phyloP scores from a whole-genome alignment of 2,113 vertebrate genomes.

The Ellobius talpinus region DNA sequence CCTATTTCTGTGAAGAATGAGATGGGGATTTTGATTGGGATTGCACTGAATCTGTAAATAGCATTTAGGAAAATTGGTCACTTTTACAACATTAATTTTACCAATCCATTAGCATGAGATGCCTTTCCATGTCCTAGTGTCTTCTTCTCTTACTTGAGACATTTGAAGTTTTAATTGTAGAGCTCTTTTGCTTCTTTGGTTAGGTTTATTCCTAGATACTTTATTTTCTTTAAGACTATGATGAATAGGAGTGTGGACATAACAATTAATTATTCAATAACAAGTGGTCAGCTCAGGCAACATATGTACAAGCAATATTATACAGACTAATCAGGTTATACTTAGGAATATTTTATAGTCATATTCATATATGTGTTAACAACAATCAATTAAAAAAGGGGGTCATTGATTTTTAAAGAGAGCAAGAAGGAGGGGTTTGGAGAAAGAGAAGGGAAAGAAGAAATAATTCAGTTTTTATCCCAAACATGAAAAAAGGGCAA shows the following conservation, averaged over 20 bases:
- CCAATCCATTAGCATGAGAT: neutral
- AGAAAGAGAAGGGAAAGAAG: neutral
- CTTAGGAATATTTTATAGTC: neutral
- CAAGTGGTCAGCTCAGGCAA: neutral
- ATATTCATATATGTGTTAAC: neutral
- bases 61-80: neutral
- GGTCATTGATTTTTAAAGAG: neutral
- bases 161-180: neutral
- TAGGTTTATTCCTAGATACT: neutral
- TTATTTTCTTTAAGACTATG: neutral
- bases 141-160: neutral
- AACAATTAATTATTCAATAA: neutral
- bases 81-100: neutral
- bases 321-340: neutral
- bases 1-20: neutral
- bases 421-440: neutral
- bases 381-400: neutral
- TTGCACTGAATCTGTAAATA: neutral
- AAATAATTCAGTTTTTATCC: neutral
- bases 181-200: neutral
- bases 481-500: neutral
- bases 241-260: neutral
- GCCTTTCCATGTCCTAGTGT: neutral
- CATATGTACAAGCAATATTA: neutral
- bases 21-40: neutral